phyloP scores from a whole-genome alignment of 2,113 vertebrate species.

The Pangasianodon hypophthalmus region DNA sequence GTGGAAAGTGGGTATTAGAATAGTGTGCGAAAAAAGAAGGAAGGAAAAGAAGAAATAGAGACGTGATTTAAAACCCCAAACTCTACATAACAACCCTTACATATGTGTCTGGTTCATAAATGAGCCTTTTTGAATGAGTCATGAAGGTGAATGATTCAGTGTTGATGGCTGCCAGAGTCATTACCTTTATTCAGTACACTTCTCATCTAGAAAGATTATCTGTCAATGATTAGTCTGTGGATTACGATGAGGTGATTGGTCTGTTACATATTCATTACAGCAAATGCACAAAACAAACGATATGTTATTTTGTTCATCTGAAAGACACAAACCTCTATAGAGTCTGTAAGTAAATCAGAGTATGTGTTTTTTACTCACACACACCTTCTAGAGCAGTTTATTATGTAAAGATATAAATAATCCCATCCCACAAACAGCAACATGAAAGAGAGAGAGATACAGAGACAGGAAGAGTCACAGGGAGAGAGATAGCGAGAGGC shows the following conservation, averaged over 20 bases:
- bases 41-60: background rate
- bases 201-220: background rate
- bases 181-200: background rate
- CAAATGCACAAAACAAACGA: background rate
- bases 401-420: background rate
- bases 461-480: background rate
- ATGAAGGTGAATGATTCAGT: slow-evolving; percentile 1
- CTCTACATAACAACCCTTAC: background rate
- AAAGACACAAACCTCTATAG: background rate
- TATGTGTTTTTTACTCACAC: background rate
- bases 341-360: background rate
- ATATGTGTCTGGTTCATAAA: background rate
- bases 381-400: background rate
- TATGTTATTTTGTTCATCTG: background rate
- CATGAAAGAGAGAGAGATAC: background rate
- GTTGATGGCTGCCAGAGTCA: background rate
- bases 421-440: background rate
- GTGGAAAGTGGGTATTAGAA: background rate
- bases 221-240: background rate
- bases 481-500: background rate
- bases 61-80: background rate
- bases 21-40: background rate
- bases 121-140: background rate
- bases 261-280: background rate
- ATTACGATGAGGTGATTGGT: background rate